These are phyloP conservation scores for Arenaria interpres DNA, from an alignment of 2,113 vertebrate genomes.

Conservation along the genomic window DNA sequence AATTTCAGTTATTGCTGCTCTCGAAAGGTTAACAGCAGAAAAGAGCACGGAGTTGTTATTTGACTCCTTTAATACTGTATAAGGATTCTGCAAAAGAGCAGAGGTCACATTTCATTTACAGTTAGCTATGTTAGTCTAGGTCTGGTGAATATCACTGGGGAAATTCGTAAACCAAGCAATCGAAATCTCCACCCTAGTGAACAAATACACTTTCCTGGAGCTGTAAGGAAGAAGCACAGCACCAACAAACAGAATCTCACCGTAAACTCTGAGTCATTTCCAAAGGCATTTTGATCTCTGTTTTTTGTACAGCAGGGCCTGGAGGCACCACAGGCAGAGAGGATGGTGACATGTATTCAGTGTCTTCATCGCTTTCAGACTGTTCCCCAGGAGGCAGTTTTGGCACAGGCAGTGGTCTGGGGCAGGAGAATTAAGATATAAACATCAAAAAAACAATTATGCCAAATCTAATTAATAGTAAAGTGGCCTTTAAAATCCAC, in stretches of 20 bases:
- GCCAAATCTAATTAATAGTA: neutral
- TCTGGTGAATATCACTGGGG: neutral
- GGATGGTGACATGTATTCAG: slow-evolving; percentile 95
- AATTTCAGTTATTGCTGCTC: neutral
- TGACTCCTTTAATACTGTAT: neutral
- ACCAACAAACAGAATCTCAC: slow-evolving; percentile 35
- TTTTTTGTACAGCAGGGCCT: slow-evolving; percentile 73
- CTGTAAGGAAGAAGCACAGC: neutral
- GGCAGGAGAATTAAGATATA: neutral
- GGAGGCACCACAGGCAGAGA: slow-evolving; percentile 84
- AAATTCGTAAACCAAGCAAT: neutral
- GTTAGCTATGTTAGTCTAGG: neutral
- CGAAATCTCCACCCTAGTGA: neutral
- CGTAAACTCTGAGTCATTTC: slow-evolving; percentile 69
- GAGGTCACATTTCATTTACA: neutral
- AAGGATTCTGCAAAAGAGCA: neutral
- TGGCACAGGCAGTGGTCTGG: slow-evolving; percentile 81
- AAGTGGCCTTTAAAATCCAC: neutral
- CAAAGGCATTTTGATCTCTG: slow-evolving; percentile 72
- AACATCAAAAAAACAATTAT: neutral
- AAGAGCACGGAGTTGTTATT: neutral
- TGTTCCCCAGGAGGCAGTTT: slow-evolving; percentile 82
- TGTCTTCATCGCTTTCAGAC: slow-evolving; percentile 86
- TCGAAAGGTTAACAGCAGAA: neutral
- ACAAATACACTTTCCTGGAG: neutral